Evolutionary conservation across 2,797 vertebrate genomes (phyloP), one percentile per base, ranked within the genome.

Genomic region (Tiaroga cobitis): DNA sequence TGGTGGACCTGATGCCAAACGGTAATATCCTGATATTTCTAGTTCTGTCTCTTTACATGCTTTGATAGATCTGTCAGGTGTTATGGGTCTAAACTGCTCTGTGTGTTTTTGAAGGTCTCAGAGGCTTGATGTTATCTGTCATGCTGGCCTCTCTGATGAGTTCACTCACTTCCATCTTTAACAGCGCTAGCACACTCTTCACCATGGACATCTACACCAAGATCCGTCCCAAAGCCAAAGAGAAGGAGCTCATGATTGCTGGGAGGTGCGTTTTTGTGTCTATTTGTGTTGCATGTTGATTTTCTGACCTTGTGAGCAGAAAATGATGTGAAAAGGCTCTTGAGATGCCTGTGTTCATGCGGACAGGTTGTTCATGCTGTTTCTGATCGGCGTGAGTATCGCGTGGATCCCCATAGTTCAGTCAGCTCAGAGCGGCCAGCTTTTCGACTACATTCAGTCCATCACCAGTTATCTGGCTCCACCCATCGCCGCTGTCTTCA

Each of bases 61-160:
- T 51, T 69, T n/a, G 21, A 37, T 18, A 0, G 8, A 68, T 56
- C n/a, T 43, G 56, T 24, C 18, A 49, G 19, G n/a, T 82, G 5
- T 19, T 19, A 43, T 32, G n/a, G 2, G n/a, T 68, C 39, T 82
- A 46, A 61, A 41, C 16, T 59, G 13, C 9, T 83, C 41, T 85
- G 56, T 80, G 70, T 86, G 34, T 85, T 29, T 69, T 77, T 93
- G 13, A 91, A 99, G 98, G 98, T 85, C 94, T 99, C 32, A 93
- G 98, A 65, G 98, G 98, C 63, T 93, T 99, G 83, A 99, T 99
- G 98, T 80, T 99, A 86, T 96, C 98, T 0, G 98, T 98, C 86
- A 99, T 99, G 98, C 1, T 99, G 95, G 98, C 98, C 0, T 99
- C 98, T 26, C 96, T 99, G 63, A 99, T 99, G 97, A 99, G 97